These are phyloP conservation scores for Poicephalus meyeri DNA, from an alignment of 2,113 vertebrate genomes.

Conservation along the genomic window DNA sequence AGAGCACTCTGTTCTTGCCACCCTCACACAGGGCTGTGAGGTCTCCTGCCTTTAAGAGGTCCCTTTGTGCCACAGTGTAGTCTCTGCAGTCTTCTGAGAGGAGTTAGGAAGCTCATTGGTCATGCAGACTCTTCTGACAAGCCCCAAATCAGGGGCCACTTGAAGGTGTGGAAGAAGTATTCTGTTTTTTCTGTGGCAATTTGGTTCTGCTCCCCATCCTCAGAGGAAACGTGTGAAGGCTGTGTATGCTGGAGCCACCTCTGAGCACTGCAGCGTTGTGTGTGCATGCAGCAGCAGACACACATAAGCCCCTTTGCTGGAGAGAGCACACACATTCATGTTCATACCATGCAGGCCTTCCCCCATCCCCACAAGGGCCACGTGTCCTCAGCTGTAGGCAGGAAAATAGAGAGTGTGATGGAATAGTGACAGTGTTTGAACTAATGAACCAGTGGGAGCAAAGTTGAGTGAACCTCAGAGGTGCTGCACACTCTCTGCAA, in stretches of 20 bases:
- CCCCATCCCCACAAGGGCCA: background rate
- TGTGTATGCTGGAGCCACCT: background rate
- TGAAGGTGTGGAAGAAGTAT: background rate
- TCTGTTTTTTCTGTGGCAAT: background rate
- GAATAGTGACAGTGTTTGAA: slow-evolving; percentile 33
- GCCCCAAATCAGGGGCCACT: background rate
- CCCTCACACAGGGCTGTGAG: background rate
- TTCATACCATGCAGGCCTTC: background rate
- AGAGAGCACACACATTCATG: background rate
- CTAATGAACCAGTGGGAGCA: slow-evolving; percentile 26
- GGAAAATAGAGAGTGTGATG: background rate
- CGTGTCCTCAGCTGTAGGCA: background rate
- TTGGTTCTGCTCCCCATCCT: background rate
- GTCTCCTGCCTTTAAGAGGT: background rate
- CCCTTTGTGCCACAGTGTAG: background rate
- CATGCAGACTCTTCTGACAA: background rate
- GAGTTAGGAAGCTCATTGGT: background rate
- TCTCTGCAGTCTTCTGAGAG: background rate
- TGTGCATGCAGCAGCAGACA: background rate
- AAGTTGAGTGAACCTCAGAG: slow-evolving; percentile 32
- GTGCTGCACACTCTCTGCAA: background rate
- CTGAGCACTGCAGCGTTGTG: accelerated
- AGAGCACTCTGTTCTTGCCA: background rate
- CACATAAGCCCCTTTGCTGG: background rate
- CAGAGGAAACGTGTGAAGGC: background rate